phyloP scores from a whole-genome alignment of 1,140 invertebrate genomes.

The Drosophila guanche region DNA sequence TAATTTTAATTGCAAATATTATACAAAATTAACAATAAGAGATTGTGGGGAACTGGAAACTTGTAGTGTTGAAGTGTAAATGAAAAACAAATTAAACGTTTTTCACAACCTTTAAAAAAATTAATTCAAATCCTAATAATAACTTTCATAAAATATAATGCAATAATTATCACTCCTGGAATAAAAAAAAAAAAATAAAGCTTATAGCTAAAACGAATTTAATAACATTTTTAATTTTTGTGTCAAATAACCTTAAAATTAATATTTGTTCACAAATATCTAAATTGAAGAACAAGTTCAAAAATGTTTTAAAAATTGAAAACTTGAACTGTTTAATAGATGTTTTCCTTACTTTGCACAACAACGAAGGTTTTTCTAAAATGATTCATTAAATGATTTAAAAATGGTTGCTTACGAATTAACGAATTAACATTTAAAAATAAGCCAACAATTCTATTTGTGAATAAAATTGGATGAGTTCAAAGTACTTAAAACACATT shows the following conservation, averaged over 20 bases:
- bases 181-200: neutral
- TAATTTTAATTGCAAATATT: slow-evolving; percentile 16
- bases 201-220: neutral
- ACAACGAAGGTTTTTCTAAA: too few species aligned
- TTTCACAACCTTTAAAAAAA: neutral
- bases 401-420: too few species aligned
- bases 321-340: too few species aligned
- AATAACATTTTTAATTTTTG: neutral
- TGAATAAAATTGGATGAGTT: neutral
- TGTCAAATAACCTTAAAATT: neutral
- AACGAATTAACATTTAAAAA: too few species aligned
- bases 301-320: neutral
- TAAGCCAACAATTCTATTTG: neutral
- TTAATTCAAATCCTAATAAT: neutral
- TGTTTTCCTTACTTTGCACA: too few species aligned
- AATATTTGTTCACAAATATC: neutral
- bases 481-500: neutral
- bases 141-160: neutral
- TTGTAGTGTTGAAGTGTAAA: slow-evolving; percentile 5
- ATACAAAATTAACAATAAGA: neutral
- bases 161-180: neutral
- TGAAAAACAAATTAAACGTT: neutral
- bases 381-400: too few species aligned
- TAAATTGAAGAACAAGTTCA: neutral
- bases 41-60: neutral